Base-by-base conservation (phyloP, 1,140 invertebrate species). In the Zaprionus africanus region DNA sequence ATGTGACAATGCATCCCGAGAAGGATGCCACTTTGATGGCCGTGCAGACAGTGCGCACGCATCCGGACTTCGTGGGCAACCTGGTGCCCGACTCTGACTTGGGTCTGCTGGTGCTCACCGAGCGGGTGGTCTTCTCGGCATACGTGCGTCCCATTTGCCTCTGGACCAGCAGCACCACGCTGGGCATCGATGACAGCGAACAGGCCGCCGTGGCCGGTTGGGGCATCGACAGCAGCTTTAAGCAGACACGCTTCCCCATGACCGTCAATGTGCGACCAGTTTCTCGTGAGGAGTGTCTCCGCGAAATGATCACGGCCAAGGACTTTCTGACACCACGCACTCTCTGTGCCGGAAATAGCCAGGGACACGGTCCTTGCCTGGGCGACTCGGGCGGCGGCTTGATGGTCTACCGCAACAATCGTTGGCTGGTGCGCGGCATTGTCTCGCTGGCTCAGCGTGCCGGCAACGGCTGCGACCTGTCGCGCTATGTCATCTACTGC, bases 81-180 rank as follows among this genome's bases (percentile, higher is more conserved):
- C 24, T 76, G 22, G 46, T 86, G 59, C 76, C 76, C 1, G 91
- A 92, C 64, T 79, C 81, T 2, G 91, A 92, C 70, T n/a, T 92
- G 9, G 91, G 83, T 6, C 51, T 92, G 0, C 13, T 92, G 12
- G 72, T 81, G 11, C 53, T 92, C 17, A 62, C 56, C n/a, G 57
- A 65, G 56, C 28, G 66, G 12, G 78, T 92, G 1, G 31, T 56
- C 11, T 91, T 60, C 54, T 70, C 75, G 0, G 43, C 57, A 12
- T 81, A 70, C 22, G 83, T 93, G 31, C 74, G 79, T 12, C 92
- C 92, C 13, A 87, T 93, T 46, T 93, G 92, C 68, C 41, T 93
- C 24, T 92, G 86, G 90, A 75, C 26, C 17, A 72, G 72, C 6
- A 28, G 17, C 54, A 60, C 67, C 6, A 7, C 38, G 4, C 24